These are phyloP conservation scores for Ichneumoninae sp. DNA, from an alignment of 2,888 invertebrate species.

Conservation along the genomic window DNA sequence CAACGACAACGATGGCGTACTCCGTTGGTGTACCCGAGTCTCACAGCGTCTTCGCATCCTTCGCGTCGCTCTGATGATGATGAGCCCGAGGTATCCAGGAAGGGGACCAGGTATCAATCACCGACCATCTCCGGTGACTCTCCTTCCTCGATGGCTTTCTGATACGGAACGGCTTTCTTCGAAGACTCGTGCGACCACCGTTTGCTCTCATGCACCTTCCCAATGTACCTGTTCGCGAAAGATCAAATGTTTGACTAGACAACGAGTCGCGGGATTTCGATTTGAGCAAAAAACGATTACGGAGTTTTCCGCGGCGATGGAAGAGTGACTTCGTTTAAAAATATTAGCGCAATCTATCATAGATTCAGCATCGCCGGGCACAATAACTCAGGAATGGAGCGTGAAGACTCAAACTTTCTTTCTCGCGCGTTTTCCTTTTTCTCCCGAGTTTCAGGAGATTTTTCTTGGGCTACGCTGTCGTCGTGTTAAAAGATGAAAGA, in stretches of 20 bases:
- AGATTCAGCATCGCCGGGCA: neutral
- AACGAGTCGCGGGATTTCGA: neutral
- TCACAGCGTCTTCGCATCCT: slow-evolving; percentile 43
- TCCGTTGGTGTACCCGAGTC: slow-evolving; percentile 61
- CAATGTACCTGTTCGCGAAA: neutral
- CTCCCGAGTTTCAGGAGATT: slow-evolving; percentile 40
- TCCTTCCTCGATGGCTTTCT: slow-evolving; percentile 69
- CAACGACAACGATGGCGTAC: slow-evolving; percentile 66
- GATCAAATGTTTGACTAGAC: neutral
- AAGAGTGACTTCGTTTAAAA: slow-evolving; percentile 8
- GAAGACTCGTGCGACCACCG: slow-evolving; percentile 30
- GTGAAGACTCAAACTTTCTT: slow-evolving; percentile 6
- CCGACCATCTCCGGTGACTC: slow-evolving; percentile 69
- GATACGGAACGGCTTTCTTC: slow-evolving; percentile 69
- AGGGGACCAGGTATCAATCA: slow-evolving; percentile 78
- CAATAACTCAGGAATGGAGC: slow-evolving; percentile 18
- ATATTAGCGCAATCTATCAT: slow-evolving; percentile 14
- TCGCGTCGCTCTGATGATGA: slow-evolving; percentile 77
- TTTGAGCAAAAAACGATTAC: neutral
- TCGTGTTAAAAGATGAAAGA: slow-evolving; percentile 49
- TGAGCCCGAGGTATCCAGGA: slow-evolving; percentile 75
- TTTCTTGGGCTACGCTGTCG: slow-evolving; percentile 40
- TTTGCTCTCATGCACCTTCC: slow-evolving; percentile 3
- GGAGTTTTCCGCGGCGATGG: neutral
- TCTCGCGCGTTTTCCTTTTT: slow-evolving; percentile 8